Evolutionary conservation across 2,113 vertebrate genomes (phyloP), one percentile per base, ranked within the genome.

Genomic region (Strix uralensis): DNA sequence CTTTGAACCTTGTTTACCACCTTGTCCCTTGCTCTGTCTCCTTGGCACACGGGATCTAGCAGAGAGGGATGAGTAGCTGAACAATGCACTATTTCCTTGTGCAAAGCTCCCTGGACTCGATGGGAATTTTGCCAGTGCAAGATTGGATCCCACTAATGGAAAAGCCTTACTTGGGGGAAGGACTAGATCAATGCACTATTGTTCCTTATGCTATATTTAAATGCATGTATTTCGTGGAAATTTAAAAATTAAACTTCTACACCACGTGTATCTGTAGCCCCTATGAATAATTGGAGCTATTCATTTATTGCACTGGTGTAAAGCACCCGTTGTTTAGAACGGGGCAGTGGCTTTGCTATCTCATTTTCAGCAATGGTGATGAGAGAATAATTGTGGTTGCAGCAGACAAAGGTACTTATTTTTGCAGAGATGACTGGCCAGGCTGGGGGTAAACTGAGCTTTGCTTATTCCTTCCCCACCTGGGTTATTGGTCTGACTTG

Each of bases 341-440:
- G 0, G 81, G 78, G 86, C 81, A 23, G 67, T 92, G 87, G 23
- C 84, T 96, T 87, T 78, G 93, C 91, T 90, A 88, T 92, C 92
- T 96, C 81, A 71, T 97, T 93, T 86, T 87, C 93, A 67, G 95
- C 40, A 42, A n/a, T 36, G 66, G 79, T 74, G 95, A 91, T 96
- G 94, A 97, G 94, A 95, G 95, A 96, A 25, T 96, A 95, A 97
- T 93, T 96, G 94, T 91, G 86, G 69, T 88, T 74, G 59, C 59
- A 90, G 84, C 81, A 97, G 81, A 96, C 91, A 94, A 97, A 96
- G 84, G 94, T 96, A 86, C 95, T 94, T 93, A 78, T 96, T 97
- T 97, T 91, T 96, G 81, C 67, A 83, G 93, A 82, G 78, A 90
- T 30, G 71, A 55, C 87, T 80, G 71, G 74, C 63, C 29, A 63